A percentile compares a stretch with the other conserved stretches of the same genome.
phyloP scores from a whole-genome alignment of 53 echinoderm and acorn worm genomes.

The Astropecten irregularis region DNA sequence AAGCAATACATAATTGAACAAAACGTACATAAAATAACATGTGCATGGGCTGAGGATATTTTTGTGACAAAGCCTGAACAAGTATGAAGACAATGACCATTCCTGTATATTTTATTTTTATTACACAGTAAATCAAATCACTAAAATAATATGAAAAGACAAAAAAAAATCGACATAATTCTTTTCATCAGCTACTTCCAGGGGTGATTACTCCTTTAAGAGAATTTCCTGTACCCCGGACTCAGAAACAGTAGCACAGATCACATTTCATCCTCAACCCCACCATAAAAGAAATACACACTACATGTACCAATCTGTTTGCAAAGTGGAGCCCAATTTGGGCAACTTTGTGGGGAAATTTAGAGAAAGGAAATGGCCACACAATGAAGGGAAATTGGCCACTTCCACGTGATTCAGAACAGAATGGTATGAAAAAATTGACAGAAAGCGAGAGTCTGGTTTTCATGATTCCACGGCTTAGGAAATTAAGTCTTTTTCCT shows the following conservation, averaged over 20 bases:
- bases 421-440: neutral
- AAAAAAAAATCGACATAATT: too few species aligned
- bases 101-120: too few species aligned
- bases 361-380: conserved; percentile 13
- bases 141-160: too few species aligned
- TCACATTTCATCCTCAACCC: neutral
- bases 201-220: conserved; percentile 4
- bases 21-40: too few species aligned
- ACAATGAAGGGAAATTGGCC: conserved; percentile 49
- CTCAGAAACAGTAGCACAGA: neutral
- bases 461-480: neutral
- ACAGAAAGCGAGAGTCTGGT: conserved; percentile 37
- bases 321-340: neutral
- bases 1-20: too few species aligned
- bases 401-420: conserved; percentile 42
- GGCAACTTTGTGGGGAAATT: conserved; percentile 8
- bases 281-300: neutral
- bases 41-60: too few species aligned
- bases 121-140: too few species aligned
- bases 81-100: too few species aligned
- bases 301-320: neutral
- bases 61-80: too few species aligned
- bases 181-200: conserved; percentile 21
- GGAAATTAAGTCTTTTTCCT: conserved; percentile 55
- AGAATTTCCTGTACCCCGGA: neutral